Evolutionary conservation across 2,797 vertebrate genomes (phyloP), one percentile per base, ranked within the genome.

Genomic region (Epinephelus malabaricus): DNA sequence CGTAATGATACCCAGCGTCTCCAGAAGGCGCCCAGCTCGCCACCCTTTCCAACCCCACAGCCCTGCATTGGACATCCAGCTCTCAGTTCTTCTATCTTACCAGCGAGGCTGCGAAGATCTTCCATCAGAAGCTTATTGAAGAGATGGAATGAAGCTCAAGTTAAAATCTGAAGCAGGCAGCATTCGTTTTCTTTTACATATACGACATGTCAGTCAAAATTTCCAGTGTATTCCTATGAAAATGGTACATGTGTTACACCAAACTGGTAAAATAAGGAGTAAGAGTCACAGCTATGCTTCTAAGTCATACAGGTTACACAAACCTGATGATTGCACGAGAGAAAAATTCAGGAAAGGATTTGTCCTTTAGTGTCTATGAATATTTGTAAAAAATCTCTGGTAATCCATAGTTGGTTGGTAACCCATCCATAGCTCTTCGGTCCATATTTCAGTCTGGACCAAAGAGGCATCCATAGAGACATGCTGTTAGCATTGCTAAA

Each of bases 1-100:
- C 96, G 93, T 78, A 97, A 73, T 17, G 76, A 55, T 3, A 95
- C 92, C 97, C 97, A 98, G 10, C 90, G 94, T 77, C 95, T 95
- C 97, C 97, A 97, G 50, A 98, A 92, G 40, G 90, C 88, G 0
- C 88, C 85, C 12, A 90, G 69, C 66, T 93, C 91, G 0, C 87
- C 90, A 0, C 91, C 92, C 53, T 90, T 82, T 27, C 86, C 87
- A 2, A 87, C 89, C 9, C 88, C 86, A 63, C 95, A 95, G 34
- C 88, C 90, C 73, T 82, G 84, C 69, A 86, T 72, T 0, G 86
- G 86, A 66, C 94, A 95, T 18, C 75, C 90, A n/a, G 79, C 86
- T 73, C 81, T 84, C 62, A 95, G 84, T 2, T 91, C 91, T 2
- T 92, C 92, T 17, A 94, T 92, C 53, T 79, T 88, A 25, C 51